Evolutionary conservation across 2,888 invertebrate species (phyloP).

Genomic region (Podotricha telesiphe): DNA sequence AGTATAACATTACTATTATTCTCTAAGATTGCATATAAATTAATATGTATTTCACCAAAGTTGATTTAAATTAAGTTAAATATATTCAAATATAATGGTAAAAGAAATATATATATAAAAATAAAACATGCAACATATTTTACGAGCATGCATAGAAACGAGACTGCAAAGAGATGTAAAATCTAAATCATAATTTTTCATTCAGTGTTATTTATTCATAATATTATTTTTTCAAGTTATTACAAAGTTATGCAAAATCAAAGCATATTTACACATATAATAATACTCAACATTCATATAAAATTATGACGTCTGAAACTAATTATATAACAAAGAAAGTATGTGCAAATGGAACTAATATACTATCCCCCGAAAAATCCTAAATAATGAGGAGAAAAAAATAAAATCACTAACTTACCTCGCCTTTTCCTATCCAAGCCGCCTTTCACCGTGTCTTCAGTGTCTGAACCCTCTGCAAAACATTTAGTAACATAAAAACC

Average conservation of each 20-base stretch:
- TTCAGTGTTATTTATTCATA: too few species aligned
- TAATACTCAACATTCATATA: neutral
- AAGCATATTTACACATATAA: too few species aligned
- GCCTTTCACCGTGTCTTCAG: slow-evolving; percentile 75
- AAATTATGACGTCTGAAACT: neutral
- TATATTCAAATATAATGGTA: neutral
- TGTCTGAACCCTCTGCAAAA: slow-evolving; percentile 80
- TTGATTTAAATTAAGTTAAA: neutral
- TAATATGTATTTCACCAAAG: too few species aligned
- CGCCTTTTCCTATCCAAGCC: slow-evolving; percentile 68
- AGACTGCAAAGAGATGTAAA: neutral
- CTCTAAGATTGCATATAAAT: too few species aligned
- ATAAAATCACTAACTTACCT: slow-evolving; percentile 58
- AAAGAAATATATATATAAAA: neutral
- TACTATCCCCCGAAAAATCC: slow-evolving; percentile 35
- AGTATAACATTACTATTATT: too few species aligned
- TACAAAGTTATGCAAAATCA: too few species aligned
- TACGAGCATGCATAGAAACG: slow-evolving; percentile 11
- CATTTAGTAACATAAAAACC: slow-evolving; percentile 64
- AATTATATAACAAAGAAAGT: neutral
- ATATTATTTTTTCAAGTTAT: too few species aligned
- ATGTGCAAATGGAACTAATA: slow-evolving; percentile 29
- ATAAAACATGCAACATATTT: slow-evolving; percentile 15
- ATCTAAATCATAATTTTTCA: neutral
- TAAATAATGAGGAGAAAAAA: neutral